phyloP scores from a whole-genome alignment of 2,797 vertebrate species.

The Acropternis orthonyx region DNA sequence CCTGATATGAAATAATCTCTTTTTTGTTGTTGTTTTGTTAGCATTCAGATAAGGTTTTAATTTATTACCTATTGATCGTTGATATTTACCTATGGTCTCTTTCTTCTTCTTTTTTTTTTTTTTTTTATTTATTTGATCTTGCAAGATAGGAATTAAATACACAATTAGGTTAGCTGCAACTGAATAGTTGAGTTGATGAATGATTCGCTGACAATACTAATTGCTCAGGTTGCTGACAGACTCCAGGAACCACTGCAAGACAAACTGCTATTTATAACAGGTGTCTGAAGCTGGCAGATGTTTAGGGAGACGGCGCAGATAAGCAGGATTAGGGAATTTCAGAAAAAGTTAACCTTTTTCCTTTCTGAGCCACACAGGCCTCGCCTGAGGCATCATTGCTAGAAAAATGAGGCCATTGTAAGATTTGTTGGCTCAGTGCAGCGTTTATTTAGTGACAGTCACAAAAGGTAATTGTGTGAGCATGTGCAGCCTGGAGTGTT shows the following conservation, averaged over 20 bases:
- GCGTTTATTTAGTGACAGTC: neutral
- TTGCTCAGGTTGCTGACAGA: neutral
- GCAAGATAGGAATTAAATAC: conserved; percentile 3
- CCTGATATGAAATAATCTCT: neutral
- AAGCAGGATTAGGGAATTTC: conserved; percentile 25
- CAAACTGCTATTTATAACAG: neutral
- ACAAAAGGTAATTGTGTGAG: neutral
- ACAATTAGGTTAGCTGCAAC: neutral
- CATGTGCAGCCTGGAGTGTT: conserved; percentile 27
- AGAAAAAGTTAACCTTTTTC: conserved; percentile 33
- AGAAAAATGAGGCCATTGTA: conserved; percentile 38
- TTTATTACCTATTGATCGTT: neutral
- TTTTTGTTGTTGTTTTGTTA: neutral
- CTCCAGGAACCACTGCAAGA: neutral
- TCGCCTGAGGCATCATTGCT: neutral
- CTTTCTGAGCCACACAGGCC: neutral
- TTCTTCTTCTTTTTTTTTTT: neutral
- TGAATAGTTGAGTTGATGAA: conserved; percentile 15
- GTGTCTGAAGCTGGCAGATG: conserved; percentile 29
- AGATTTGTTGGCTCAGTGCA: conserved; percentile 11
- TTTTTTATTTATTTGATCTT: neutral
- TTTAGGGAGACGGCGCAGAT: conserved; percentile 10
- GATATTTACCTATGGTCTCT: neutral
- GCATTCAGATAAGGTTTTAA: neutral
- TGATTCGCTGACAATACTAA: neutral